phyloP scores from a whole-genome alignment of 1,140 invertebrate genomes.

The Caenorhabditis tropicalis region DNA sequence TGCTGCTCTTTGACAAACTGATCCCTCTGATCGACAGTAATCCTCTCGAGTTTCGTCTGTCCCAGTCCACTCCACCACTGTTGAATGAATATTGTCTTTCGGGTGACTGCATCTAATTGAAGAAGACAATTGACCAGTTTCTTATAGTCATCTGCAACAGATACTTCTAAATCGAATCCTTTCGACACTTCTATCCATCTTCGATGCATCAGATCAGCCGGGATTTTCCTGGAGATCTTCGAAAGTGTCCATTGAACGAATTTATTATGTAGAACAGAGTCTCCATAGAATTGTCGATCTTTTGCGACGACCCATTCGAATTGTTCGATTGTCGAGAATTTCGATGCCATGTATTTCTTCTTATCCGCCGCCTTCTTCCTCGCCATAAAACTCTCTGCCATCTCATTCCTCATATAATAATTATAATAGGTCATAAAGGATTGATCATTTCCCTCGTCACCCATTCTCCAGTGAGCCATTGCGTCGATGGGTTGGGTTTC shows the following conservation, averaged over 20 bases:
- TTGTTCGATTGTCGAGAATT: constrained; percentile 25
- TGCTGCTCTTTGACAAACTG: constrained; percentile 42
- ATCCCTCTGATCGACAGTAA: constrained; percentile 48
- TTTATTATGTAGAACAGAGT: constrained; percentile 15
- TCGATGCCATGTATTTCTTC: constrained; percentile 55
- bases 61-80: constrained; percentile 57
- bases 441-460: constrained; percentile 3
- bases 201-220: constrained; percentile 53
- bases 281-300: constrained; percentile 54
- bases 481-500: neutral
- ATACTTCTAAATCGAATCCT: neutral
- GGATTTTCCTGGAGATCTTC: constrained; percentile 49
- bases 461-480: neutral
- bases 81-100: constrained; percentile 30
- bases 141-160: neutral
- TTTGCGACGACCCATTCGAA: constrained; percentile 50
- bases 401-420: constrained; percentile 31
- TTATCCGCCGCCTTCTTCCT: constrained; percentile 45
- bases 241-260: constrained; percentile 52
- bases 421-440: neutral
- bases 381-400: constrained; percentile 11
- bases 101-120: neutral
- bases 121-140: neutral
- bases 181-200: constrained; percentile 45
- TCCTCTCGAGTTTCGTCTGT: constrained; percentile 49